These are phyloP conservation scores for Lycaon pictus DNA, from an alignment of 2,113 vertebrate genomes.

Conservation along the genomic window DNA sequence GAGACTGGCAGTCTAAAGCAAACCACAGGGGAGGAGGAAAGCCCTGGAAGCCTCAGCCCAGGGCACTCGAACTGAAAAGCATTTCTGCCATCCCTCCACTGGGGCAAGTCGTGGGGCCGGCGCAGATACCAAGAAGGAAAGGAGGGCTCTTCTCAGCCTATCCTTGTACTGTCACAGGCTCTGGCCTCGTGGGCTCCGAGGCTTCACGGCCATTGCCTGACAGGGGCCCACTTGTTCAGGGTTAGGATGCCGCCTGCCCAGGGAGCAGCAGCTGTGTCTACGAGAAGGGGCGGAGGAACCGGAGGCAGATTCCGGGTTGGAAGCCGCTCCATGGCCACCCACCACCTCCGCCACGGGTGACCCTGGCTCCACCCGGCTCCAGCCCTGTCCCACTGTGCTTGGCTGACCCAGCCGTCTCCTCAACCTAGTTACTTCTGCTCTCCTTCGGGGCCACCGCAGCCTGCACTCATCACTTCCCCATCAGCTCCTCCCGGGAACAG, in stretches of 20 bases:
- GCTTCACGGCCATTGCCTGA: accelerated
- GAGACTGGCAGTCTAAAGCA: neutral
- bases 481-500: neutral
- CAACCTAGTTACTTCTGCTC: neutral
- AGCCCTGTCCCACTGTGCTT: neutral
- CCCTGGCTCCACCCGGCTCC: too few species aligned
- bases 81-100: neutral
- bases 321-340: neutral
- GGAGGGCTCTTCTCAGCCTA: neutral
- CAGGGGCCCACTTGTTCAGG: neutral
- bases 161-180: neutral
- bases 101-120: neutral
- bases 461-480: neutral
- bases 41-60: neutral
- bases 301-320: neutral
- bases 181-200: neutral
- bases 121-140: neutral
- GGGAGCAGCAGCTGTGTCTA: neutral
- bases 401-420: neutral
- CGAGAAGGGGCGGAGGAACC: neutral
- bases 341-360: neutral
- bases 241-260: neutral
- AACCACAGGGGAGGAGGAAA: neutral
- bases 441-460: neutral
- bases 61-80: neutral